phyloP scores from a whole-genome alignment of 2,888 invertebrate species.

The Venusia cambrica region DNA sequence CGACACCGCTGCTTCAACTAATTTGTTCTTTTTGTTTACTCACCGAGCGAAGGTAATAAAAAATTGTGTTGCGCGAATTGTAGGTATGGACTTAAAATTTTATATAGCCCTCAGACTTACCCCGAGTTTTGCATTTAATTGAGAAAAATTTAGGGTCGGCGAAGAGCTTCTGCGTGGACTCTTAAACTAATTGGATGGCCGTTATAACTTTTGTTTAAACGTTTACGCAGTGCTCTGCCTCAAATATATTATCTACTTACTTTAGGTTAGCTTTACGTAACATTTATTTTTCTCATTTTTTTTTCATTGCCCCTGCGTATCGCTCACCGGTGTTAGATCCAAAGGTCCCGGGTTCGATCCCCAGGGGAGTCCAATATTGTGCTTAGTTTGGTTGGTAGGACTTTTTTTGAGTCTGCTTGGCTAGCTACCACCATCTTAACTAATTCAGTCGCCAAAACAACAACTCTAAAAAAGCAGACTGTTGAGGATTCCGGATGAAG shows the following conservation, averaged over 20 bases:
- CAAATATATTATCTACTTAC: conserved; percentile 2
- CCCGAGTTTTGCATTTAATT: conserved; percentile 78
- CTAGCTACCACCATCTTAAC: no score
- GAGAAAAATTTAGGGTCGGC: conserved; percentile 76
- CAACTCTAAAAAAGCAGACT: no score
- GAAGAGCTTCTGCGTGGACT: conserved; percentile 76
- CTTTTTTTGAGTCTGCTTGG: no score
- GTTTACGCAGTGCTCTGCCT: conserved; percentile 52
- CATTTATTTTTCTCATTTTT: no score
- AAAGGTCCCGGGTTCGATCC: no score
- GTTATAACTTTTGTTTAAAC: conserved; percentile 73
- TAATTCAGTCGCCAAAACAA: no score
- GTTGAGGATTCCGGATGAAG: no score
- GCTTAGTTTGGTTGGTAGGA: no score
- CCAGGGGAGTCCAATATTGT: no score
- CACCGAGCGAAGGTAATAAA: conserved; percentile 75
- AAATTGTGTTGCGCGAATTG: conserved; percentile 81
- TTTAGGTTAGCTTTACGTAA: no score
- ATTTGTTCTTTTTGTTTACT: conserved; percentile 79
- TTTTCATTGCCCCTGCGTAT: no score
- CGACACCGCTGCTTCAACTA: conserved; percentile 68
- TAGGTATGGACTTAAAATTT: conserved; percentile 75
- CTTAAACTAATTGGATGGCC: conserved; percentile 77
- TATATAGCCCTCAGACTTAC: conserved; percentile 70
- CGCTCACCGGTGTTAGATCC: no score